Evolutionary conservation across 2,888 invertebrate species (phyloP).

Genomic region (Synanthedon tipuliformis): DNA sequence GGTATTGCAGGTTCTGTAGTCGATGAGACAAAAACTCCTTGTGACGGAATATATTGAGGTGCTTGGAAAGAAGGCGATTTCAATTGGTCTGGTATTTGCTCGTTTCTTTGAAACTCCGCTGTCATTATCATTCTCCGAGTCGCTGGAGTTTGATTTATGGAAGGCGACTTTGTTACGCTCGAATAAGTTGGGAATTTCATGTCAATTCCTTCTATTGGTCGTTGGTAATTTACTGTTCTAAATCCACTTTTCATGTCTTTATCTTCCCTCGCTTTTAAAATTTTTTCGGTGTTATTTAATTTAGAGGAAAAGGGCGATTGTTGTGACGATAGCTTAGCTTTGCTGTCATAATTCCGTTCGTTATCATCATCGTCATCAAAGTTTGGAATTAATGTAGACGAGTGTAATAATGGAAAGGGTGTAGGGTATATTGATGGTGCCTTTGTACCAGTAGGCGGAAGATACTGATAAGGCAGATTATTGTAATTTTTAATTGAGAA

Average conservation of each 20-base stretch:
- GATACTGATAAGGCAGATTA: constrained; percentile 41
- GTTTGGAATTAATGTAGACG: constrained; percentile 32
- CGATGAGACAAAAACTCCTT: constrained; percentile 40
- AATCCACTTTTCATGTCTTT: constrained; percentile 29
- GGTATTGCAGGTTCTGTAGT: constrained; percentile 63
- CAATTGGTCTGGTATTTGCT: constrained; percentile 32
- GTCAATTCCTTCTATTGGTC: constrained; percentile 43
- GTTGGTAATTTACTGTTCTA: constrained; percentile 24
- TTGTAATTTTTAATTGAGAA: constrained; percentile 41
- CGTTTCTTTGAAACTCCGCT: constrained; percentile 35
- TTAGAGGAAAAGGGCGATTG: constrained; percentile 9
- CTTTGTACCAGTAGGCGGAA: constrained; percentile 46
- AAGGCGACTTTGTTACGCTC: constrained; percentile 9
- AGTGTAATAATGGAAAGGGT: constrained; percentile 37
- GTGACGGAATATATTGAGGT: constrained; percentile 36
- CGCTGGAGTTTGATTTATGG: constrained; percentile 26
- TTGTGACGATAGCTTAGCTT: constrained; percentile 14
- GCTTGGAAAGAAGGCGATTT: constrained; percentile 34
- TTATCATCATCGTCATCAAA: constrained; percentile 31
- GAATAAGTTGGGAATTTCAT: constrained; percentile 26
- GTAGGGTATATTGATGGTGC: constrained; percentile 37
- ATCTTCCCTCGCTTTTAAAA: constrained; percentile 17
- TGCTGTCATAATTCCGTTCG: constrained; percentile 19
- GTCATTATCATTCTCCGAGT: constrained; percentile 43
- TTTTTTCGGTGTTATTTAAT: constrained; percentile 27